Evolutionary conservation across 2,113 vertebrate species (phyloP).

Genomic region (Oryctolagus cuniculus): DNA sequence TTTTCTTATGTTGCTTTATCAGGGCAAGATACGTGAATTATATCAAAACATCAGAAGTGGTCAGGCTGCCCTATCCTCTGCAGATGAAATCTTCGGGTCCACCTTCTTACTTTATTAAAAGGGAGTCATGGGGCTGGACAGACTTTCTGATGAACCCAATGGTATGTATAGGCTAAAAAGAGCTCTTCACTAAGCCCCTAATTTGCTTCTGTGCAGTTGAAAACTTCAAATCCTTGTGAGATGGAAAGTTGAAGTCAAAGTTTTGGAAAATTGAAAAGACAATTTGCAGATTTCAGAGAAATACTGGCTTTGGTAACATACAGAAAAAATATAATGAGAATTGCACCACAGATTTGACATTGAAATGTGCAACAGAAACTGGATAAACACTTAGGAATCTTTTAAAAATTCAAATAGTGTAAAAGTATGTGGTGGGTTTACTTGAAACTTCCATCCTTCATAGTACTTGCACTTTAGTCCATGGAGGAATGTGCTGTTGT

Average conservation of each 20-base stretch:
- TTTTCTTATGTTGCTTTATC: constrained; percentile 67
- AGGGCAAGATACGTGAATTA: constrained; percentile 98
- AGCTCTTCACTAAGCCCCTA: constrained; percentile 37
- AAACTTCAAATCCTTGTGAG: constrained; percentile 43
- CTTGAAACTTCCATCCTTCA: not conserved
- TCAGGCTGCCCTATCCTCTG: constrained; percentile 96
- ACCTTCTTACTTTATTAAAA: constrained; percentile 97
- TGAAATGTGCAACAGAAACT: constrained; percentile 48
- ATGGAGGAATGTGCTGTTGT: not conserved
- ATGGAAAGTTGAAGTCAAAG: constrained; percentile 14
- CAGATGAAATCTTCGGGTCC: constrained; percentile 95
- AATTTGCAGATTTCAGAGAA: constrained; percentile 41
- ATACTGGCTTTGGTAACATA: constrained; percentile 15
- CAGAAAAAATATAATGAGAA: constrained; percentile 59
- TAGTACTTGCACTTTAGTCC: not conserved
- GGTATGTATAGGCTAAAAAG: constrained; percentile 88
- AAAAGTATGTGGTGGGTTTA: not conserved
- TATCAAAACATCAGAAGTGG: constrained; percentile 98
- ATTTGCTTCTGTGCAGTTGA: constrained; percentile 4
- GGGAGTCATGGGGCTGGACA: constrained; percentile 99
- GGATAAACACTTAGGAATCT: not conserved
- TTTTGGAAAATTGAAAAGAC: constrained; percentile 22
- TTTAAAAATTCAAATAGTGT: constrained; percentile 31
- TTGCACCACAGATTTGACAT: constrained; percentile 24
- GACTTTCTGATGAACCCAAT: constrained; percentile 99